Percentiles rank a stretch among this genome's conserved stretches.
Evolutionary conservation across 2,113 vertebrate species (phyloP).

Genomic region (Condylura cristata): DNA sequence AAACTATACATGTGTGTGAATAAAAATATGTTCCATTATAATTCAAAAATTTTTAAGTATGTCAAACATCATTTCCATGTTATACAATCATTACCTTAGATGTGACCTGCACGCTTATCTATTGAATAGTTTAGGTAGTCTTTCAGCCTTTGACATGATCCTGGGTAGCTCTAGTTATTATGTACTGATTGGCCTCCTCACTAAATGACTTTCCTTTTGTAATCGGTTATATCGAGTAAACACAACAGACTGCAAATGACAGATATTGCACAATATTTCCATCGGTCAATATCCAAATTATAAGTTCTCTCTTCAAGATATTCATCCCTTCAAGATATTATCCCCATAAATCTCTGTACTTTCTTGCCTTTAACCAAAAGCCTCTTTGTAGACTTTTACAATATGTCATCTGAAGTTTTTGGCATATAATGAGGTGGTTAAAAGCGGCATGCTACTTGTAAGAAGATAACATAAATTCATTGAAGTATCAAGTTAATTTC

Average conservation of each 20-base stretch:
- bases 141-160: not conserved
- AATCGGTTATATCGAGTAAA: not conserved
- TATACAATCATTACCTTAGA: not conserved
- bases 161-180: not conserved
- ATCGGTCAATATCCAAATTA: not conserved
- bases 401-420: not conserved
- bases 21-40: not conserved
- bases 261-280: not conserved
- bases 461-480: not conserved
- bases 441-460: not conserved
- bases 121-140: not conserved
- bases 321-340: not conserved
- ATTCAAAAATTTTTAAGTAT: not conserved
- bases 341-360: constrained; percentile 3
- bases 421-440: not conserved
- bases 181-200: not conserved
- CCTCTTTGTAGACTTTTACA: not conserved
- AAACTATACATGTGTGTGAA: not conserved
- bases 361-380: not conserved
- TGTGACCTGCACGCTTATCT: not conserved
- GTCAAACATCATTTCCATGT: not conserved
- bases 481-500: not conserved
- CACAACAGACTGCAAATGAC: not conserved
- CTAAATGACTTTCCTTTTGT: not conserved
- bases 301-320: not conserved